Base-by-base conservation (phyloP, 2,797 vertebrate species). In the Chloroceryle inda region DNA sequence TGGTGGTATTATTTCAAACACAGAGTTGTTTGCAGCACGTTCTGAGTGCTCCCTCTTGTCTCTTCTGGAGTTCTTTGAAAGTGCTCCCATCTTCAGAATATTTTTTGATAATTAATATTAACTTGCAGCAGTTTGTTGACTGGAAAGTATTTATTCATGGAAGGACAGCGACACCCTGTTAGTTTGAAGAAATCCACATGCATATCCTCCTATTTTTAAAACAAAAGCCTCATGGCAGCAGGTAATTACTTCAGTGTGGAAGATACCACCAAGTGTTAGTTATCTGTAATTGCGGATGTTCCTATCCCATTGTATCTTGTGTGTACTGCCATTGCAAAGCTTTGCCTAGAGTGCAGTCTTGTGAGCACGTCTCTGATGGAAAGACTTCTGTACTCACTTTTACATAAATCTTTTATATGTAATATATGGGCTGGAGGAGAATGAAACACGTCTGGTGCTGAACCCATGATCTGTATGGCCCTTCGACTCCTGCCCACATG, bases 331-430 rank as follows among this genome's bases (percentile, higher is more conserved):
- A 13, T 6, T 61, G 40, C 21, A 26, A 44, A 49, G 10, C 10
- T 61, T 58, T 53, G 27, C 14, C 24, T 38, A 31, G 24, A 4
- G 9, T 56, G 14, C 12, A 6, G 52, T 47, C 40, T 59, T 59
- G n/a, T 23, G 3, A 24, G 13, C 1, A 0, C 37, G 31, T 38
- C 37, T 92, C 61, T 33, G 29, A 31, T 1, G 1, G 18, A 31
- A 61, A 27, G 42, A 4, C 56, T 59, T 62, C 27, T 71, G 18
- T 44, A 40, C 37, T 61, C 5, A 0, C 14, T 64, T 63, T 18
- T 52, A 42, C 0, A 0, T 77, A 47, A 74, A 71, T n/a, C 29
- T 10, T 20, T 56, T 42, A 4, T 11, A 9, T 40, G 6, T 19
- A 26, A 26, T 14, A 6, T 5, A 19, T 45, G 59, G 45, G 7